Evolutionary conservation across 2,888 invertebrate genomes (phyloP).

Genomic region (Eupithecia subumbrata): DNA sequence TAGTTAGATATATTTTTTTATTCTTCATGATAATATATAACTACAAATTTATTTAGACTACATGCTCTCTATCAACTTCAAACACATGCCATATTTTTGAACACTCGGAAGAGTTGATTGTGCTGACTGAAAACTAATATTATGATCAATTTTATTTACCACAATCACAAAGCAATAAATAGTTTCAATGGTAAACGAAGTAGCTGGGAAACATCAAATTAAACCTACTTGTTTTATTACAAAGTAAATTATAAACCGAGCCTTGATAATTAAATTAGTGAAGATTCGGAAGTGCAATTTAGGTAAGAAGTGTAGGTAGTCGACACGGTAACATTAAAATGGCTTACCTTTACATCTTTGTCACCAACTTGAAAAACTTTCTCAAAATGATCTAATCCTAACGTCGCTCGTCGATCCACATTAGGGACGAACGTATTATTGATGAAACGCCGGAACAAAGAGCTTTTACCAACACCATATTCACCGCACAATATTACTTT

Average conservation of each 20-base stretch:
- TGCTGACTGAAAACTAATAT: too few species aligned
- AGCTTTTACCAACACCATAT: slow-evolving; percentile 98
- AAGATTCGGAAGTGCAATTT: not conserved
- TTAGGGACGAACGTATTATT: slow-evolving; percentile 94
- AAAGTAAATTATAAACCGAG: not conserved
- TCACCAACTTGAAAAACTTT: slow-evolving; percentile 90
- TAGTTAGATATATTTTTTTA: too few species aligned
- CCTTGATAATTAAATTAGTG: slow-evolving; percentile 32
- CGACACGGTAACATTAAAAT: not conserved
- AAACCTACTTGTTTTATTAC: not conserved
- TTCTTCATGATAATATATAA: too few species aligned
- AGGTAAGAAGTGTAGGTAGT: not conserved
- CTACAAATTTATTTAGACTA: too few species aligned
- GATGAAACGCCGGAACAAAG: slow-evolving; percentile 94
- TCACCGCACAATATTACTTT: slow-evolving; percentile 98
- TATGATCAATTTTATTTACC: too few species aligned
- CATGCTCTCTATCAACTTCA: too few species aligned
- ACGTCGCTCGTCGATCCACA: slow-evolving; percentile 92
- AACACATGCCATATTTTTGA: too few species aligned
- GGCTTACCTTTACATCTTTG: slow-evolving; percentile 89
- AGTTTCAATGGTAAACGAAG: not conserved
- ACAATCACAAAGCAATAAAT: too few species aligned
- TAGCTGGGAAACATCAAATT: not conserved
- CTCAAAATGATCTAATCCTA: slow-evolving; percentile 96
- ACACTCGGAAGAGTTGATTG: too few species aligned